Evolutionary conservation across 2,888 invertebrate genomes (phyloP).

Genomic region (Apodemia hepburni): DNA sequence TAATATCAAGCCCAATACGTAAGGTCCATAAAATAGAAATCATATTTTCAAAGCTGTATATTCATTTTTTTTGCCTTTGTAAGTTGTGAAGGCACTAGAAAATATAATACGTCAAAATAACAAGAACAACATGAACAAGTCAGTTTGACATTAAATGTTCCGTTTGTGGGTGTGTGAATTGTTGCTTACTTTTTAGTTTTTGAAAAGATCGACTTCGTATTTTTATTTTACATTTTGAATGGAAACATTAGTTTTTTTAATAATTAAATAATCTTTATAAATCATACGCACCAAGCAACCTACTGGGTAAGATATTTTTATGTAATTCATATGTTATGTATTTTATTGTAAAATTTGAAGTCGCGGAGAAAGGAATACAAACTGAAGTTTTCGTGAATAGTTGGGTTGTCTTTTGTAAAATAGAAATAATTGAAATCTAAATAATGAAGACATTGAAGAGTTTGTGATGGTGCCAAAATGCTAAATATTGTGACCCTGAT

Average conservation of each 20-base stretch:
- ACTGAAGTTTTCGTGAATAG: conserved; percentile 1
- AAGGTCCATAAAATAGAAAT: too few species aligned
- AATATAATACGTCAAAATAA: too few species aligned
- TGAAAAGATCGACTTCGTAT: conserved; percentile 20
- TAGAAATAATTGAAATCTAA: background rate
- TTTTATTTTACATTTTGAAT: conserved; percentile 24
- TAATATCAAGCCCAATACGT: too few species aligned
- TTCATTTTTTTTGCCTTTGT: too few species aligned
- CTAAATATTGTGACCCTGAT: conserved; percentile 50
- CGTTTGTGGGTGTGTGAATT: conserved; percentile 54
- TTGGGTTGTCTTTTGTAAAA: background rate
- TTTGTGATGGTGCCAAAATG: conserved; percentile 44
- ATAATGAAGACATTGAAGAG: conserved; percentile 29
- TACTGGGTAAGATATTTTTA: conserved; percentile 47
- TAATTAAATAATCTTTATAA: conserved; percentile 15
- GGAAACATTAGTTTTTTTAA: conserved; percentile 15
- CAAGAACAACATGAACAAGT: background rate
- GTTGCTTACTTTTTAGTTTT: conserved; percentile 19
- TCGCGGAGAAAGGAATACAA: conserved; percentile 9
- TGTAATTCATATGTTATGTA: conserved; percentile 18
- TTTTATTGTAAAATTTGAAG: background rate
- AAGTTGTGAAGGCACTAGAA: too few species aligned
- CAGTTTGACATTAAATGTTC: conserved; percentile 40
- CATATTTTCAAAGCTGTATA: too few species aligned
- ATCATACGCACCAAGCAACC: conserved; percentile 27